These are phyloP conservation scores for Epinotia brunnichana DNA, from an alignment of 2,888 invertebrate species.

Conservation along the genomic window DNA sequence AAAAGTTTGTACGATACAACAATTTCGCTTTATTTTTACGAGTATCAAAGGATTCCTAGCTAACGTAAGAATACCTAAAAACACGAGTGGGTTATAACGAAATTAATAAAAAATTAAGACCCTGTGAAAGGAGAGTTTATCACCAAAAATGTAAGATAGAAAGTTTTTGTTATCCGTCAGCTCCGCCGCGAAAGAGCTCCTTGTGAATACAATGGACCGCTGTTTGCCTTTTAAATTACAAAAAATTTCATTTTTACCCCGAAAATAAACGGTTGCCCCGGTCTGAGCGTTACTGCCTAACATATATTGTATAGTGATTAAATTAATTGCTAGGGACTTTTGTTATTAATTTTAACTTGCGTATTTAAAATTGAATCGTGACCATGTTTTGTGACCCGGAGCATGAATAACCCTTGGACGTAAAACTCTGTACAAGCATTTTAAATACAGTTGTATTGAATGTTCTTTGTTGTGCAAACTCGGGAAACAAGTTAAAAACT, in stretches of 20 bases:
- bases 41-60: background rate
- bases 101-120: constrained; percentile 28
- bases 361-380: background rate
- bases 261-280: constrained; percentile 42
- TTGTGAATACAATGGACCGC: constrained; percentile 51
- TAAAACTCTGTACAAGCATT: background rate
- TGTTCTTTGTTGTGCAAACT: background rate
- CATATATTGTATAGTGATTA: constrained; percentile 20
- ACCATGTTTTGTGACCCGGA: background rate
- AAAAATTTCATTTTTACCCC: constrained; percentile 53
- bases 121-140: constrained; percentile 34
- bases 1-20: background rate
- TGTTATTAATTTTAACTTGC: background rate
- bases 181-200: constrained; percentile 48
- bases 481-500: no score
- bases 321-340: constrained; percentile 14
- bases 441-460: background rate
- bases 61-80: background rate
- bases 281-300: constrained; percentile 16
- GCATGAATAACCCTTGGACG: background rate
- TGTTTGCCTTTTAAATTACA: constrained; percentile 50
- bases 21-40: background rate
- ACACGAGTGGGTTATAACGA: constrained; percentile 9
- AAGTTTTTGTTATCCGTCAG: constrained; percentile 56
- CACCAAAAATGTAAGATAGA: constrained; percentile 46